A percentile compares a stretch with the other conserved stretches of the same genome.
Evolutionary conservation across 2,113 vertebrate species (phyloP).

Genomic region (Panthera uncia): DNA sequence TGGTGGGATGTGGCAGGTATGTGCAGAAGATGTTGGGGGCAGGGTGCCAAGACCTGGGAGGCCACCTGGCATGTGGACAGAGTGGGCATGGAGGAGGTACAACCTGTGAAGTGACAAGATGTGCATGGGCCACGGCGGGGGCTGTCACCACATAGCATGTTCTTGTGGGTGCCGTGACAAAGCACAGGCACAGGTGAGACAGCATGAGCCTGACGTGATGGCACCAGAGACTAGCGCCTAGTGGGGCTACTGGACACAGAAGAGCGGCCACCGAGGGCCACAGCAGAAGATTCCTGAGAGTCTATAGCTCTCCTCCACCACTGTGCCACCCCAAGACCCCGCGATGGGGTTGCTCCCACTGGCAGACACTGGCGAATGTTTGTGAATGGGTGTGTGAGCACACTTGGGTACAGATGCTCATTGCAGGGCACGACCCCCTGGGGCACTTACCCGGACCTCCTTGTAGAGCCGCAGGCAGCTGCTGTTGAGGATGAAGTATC

Average conservation of each 20-base stretch:
- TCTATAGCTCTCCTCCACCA: background rate
- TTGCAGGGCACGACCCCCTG: background rate
- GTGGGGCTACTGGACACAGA: background rate
- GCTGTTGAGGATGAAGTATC: slow-evolving; percentile 94
- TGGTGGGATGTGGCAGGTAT: background rate
- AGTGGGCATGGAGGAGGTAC: background rate
- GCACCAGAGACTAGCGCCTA: background rate
- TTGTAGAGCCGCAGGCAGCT: slow-evolving; percentile 93
- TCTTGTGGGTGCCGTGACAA: background rate
- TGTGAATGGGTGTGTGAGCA: background rate
- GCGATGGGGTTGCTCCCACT: fast-evolving
- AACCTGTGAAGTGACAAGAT: background rate
- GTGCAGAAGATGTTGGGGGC: background rate
- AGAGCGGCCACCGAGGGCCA: background rate
- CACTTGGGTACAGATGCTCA: background rate
- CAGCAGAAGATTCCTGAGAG: background rate
- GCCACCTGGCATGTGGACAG: background rate
- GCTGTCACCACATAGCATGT: background rate
- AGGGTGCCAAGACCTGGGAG: background rate
- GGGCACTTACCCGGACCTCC: slow-evolving; percentile 91
- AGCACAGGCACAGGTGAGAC: background rate
- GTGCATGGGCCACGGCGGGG: background rate
- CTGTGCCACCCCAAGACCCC: background rate
- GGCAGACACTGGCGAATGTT: background rate
- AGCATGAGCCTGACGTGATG: background rate